Base-by-base conservation (phyloP, 2,797 vertebrate genomes). In the Sparus aurata region DNA sequence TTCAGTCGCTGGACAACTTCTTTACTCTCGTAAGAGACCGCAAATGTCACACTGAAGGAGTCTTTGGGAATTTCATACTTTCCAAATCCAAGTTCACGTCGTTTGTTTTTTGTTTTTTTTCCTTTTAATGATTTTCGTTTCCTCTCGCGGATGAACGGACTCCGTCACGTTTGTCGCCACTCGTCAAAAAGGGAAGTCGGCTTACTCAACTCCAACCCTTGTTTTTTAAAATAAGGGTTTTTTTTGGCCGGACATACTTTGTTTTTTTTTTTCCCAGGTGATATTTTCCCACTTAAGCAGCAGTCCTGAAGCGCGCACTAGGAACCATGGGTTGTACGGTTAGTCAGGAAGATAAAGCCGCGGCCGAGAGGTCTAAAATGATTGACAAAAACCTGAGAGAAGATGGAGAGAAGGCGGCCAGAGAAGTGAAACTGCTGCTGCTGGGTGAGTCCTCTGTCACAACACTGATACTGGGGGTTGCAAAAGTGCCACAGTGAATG, bases 341-440 rank as follows among this genome's bases (percentile, higher is more conserved):
- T 75, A 99, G 98, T 92, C 97, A 98, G 89, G 98, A 99, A 93
- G 98, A 99, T 92, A 99, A 99, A 95, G 97, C 97, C 80, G 98
- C 98, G 85, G 96, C 97, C 79, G 97, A 99, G 90, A 95, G 97
- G 84, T 98, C 98, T 79, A 97, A 97, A 88, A 97, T 97, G 96
- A 99, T 99, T 89, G 98, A 99, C 86, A 97, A 97, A 91, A 97
- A 97, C 88, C 97, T 99, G 83, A 89, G 97, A 66, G 98, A 99
- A 87, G 98, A 99, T 85, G 97, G 98, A 63, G 98, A 99, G 92
- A 99, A 99, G 89, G 97, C 98, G 80, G 97, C 97, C 60, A 95
- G 97, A 86, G 98, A 99, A 94, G 98, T 99, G 89, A 99, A 99
- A 86, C 96, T 99, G 93, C 96, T 99, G 79, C 95, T 99, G 69